These are phyloP conservation scores for Drosophila neocordata DNA, from an alignment of 1,140 invertebrate species.

Conservation along the genomic window DNA sequence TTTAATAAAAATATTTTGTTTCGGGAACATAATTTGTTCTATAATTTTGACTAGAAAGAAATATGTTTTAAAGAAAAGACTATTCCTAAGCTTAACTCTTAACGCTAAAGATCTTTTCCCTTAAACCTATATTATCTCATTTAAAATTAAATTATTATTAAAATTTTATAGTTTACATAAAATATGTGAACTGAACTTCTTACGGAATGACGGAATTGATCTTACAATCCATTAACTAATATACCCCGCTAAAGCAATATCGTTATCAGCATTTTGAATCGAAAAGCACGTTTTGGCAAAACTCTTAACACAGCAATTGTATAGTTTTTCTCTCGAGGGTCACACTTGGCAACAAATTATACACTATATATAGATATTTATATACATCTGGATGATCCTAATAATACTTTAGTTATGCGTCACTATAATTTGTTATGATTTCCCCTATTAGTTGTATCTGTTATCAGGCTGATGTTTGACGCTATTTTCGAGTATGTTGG, in stretches of 20 bases:
- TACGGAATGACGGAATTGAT: too few relatives aligned
- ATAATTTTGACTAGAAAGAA: too few relatives aligned
- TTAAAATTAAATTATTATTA: too few relatives aligned
- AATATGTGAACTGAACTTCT: too few relatives aligned
- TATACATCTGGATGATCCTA: background rate
- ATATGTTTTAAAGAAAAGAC: too few relatives aligned
- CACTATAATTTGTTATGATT: conserved; percentile 34
- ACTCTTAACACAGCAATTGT: background rate
- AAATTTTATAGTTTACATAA: too few relatives aligned
- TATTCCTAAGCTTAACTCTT: too few relatives aligned
- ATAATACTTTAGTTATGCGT: conserved; percentile 28
- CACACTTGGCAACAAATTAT: conserved; percentile 34
- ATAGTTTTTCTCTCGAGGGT: background rate
- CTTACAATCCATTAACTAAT: background rate
- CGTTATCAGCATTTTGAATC: background rate
- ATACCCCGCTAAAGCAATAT: background rate
- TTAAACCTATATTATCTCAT: too few relatives aligned
- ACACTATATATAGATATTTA: background rate
- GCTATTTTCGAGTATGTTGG: background rate
- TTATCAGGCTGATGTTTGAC: conserved; percentile 6
- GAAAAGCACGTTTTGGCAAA: background rate
- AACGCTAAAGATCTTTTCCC: too few relatives aligned
- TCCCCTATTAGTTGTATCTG: conserved; percentile 19
- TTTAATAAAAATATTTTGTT: too few relatives aligned
- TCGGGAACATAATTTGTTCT: too few relatives aligned